Percentiles rank a stretch among this genome's conserved stretches.
These are phyloP conservation scores for Azemiops feae DNA, from an alignment of 2,113 vertebrate species.

Conservation along the genomic window DNA sequence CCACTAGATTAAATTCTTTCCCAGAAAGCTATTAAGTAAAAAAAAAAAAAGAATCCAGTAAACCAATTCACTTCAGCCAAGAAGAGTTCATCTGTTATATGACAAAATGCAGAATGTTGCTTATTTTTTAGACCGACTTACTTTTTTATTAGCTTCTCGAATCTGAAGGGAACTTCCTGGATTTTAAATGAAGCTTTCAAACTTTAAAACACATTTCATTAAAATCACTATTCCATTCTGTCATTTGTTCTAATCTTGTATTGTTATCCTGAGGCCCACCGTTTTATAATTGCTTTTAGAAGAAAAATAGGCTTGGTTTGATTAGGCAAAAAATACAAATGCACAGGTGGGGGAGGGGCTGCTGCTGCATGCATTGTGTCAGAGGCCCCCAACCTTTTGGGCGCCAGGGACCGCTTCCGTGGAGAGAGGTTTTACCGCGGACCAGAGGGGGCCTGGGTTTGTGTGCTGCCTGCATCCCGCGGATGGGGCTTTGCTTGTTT, in stretches of 20 bases:
- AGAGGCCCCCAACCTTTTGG: no score
- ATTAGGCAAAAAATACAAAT: not conserved
- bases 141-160: not conserved
- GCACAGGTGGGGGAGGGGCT: not conserved
- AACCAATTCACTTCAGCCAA: not conserved
- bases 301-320: not conserved
- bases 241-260: not conserved
- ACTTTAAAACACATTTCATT: not conserved
- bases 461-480: no score
- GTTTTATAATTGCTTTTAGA: not conserved
- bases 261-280: not conserved
- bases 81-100: not conserved
- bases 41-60: not conserved
- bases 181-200: not conserved
- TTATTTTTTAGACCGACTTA: not conserved
- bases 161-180: not conserved
- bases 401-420: no score
- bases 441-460: no score
- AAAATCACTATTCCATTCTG: not conserved
- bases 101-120: not conserved
- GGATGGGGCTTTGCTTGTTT: no score
- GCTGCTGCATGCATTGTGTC: not conserved
- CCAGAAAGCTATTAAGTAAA: slow-evolving; percentile 46
- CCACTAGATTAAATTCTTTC: slow-evolving; percentile 54
- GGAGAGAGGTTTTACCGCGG: no score